Evolutionary conservation across 2,888 invertebrate species (phyloP), one percentile per base, ranked within the genome.

Genomic region (Lacanobia wlatinum): DNA sequence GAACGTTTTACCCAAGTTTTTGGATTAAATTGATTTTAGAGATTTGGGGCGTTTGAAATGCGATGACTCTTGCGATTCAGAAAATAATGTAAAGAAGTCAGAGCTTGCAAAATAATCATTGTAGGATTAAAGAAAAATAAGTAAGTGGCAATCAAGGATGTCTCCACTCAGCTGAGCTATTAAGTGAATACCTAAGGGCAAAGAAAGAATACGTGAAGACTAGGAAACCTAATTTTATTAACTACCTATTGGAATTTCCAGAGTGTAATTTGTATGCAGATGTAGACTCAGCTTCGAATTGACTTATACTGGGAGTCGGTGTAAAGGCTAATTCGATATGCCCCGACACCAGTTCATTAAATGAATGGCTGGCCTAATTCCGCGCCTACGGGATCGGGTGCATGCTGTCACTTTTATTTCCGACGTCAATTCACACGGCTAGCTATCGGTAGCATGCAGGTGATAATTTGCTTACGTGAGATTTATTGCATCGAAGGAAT

Each of bases 341-440:
- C 74, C 73, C 70, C 79, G 80, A 79, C 81, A 78, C 65, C 72
- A 75, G 78, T 84, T 85, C 81, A 81, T 84, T 88, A 84, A 87
- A 84, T 81, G 78, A 82, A 82, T 80, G 84, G 66, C 73, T 83
- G 86, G 78, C 83, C 82, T 83, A 82, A 78, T 79, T 84, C 81
- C 71, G 73, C 72, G 78, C 77, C 76, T 70, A 66, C 80, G 73
- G 83, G 79, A 85, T 88, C 79, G 84, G 80, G 80, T 78, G 83
- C 78, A 82, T 79, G 78, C 50, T 87, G 84, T 85, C 89, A 84
- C 82, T 84, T 85, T 82, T 77, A 84, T 84, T 84, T 86, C 85
- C 86, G 79, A 84, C 70, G 74, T 73, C 70, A 73, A 78, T 84
- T 79, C 70, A 80, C 70, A 73, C 69, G 38, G 66, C 71, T 38